Evolutionary conservation across 2,113 vertebrate genomes (phyloP).

Genomic region (Cephalopholis sonnerati): DNA sequence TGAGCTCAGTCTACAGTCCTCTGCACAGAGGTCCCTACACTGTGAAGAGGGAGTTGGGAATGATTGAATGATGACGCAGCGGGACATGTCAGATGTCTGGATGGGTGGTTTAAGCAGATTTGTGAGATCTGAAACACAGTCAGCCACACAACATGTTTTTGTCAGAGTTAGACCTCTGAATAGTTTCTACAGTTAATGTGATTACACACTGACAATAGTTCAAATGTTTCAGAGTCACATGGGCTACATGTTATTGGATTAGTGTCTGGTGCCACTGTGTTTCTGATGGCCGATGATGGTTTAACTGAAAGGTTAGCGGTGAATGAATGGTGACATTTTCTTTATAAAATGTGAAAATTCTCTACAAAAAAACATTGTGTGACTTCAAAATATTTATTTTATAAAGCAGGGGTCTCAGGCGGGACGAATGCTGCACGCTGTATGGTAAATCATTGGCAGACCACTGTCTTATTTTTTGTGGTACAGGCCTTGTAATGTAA

Average conservation of each 20-base stretch:
- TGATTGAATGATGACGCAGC: too few species aligned
- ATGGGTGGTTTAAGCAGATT: not conserved
- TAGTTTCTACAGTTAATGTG: not conserved
- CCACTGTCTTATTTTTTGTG: too few species aligned
- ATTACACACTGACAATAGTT: not conserved
- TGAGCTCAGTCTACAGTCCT: too few species aligned
- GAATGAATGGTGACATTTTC: not conserved
- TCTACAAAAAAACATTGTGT: not conserved
- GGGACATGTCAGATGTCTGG: not conserved
- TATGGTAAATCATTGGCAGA: too few species aligned
- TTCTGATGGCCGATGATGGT: not conserved
- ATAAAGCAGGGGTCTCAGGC: too few species aligned
- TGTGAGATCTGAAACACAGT: not conserved
- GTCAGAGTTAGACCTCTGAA: not conserved
- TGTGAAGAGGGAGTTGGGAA: too few species aligned
- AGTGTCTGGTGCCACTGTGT: not conserved
- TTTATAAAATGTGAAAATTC: not conserved
- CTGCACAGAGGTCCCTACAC: too few species aligned
- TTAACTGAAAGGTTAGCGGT: not conserved
- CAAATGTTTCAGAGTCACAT: not conserved
- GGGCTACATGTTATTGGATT: constrained; percentile 1
- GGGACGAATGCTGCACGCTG: too few species aligned
- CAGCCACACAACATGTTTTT: not conserved
- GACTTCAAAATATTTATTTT: too few species aligned
- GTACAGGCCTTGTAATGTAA: too few species aligned